Base-by-base conservation (phyloP, 1,140 invertebrate genomes). In the Drosophila littoralis region DNA sequence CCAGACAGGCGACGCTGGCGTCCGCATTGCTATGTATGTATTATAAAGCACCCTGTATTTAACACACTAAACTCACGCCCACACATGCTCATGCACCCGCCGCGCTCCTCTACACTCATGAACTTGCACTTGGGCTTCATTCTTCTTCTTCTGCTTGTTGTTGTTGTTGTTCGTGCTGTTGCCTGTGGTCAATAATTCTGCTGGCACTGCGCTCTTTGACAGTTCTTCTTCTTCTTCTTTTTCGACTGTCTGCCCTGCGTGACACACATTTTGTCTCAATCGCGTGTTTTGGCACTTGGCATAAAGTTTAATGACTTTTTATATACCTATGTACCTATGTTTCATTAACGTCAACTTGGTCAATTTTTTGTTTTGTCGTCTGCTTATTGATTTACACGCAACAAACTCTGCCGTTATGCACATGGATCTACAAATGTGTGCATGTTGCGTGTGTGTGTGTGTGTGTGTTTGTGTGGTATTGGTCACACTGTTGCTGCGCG, bases 261-360 rank as follows among this genome's bases (percentile, higher is more conserved):
- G 71, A 68, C 65, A 74, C 55, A 68, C 70, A 68, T 73, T 60
- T 40, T 40, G 59, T n/a, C 43, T 22, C 15, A 61, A 66, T 72
- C 69, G 69, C 61, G 61, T 58, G 60, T 48, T 58, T 52, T 46
- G 17, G 36, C n/a, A 17, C 17, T 66, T 61, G 15, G 7, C 45
- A 50, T 50, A 50, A 55, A 61, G 71, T 74, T 74, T 69, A 74
- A 74, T 74, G 71, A 74, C 65, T 46, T 36, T 54, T 63, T 13
- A 35, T 10, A 9, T 17, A 46, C 13, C 13, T 6, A 52, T 60
- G 54, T 17, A 7, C 43, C 17, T 6, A 52, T 60, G 54, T 46
- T 52, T 45, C 38, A 10, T 51, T 63, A 28, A n/a, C 7, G 7
- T 9, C 22, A 17, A 35, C 50, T 38, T 36, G 7, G 36, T 48